Percentiles rank a stretch among this genome's conserved stretches.
Evolutionary conservation across 2,888 invertebrate species (phyloP).

Genomic region (Rhabditoides inermis): DNA sequence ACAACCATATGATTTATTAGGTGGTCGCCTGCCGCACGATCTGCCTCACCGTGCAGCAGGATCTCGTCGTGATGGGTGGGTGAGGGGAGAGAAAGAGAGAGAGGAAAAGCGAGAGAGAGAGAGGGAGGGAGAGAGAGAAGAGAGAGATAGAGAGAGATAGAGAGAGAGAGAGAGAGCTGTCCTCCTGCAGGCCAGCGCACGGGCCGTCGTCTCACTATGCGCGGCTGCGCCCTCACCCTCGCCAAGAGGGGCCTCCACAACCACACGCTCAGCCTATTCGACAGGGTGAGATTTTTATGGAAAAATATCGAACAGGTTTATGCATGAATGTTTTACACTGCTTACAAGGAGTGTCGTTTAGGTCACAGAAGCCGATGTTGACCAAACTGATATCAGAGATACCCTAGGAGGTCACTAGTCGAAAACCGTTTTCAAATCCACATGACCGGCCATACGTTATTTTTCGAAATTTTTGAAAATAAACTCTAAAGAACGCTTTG

Average conservation of each 20-base stretch:
- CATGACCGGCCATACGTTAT: too few relatives aligned
- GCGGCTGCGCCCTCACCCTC: conserved; percentile 45
- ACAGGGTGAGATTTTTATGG: conserved; percentile 48
- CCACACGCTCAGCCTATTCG: conserved; percentile 47
- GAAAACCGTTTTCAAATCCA: too few relatives aligned
- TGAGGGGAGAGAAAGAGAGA: background rate
- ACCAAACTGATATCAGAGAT: too few relatives aligned
- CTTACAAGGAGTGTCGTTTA: background rate
- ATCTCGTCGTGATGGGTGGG: conserved; percentile 43
- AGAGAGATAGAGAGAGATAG: background rate
- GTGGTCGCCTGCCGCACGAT: conserved; percentile 44
- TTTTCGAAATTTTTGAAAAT: too few relatives aligned
- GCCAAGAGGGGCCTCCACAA: conserved; percentile 42
- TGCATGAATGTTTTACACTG: background rate
- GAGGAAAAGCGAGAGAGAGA: background rate
- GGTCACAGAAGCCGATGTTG: background rate
- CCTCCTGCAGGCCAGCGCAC: conserved; percentile 40
- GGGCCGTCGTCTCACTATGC: conserved; percentile 44
- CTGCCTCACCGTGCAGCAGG: conserved; percentile 48
- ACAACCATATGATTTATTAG: background rate
- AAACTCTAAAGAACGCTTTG: too few relatives aligned
- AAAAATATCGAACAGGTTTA: conserved; percentile 2
- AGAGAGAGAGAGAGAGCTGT: background rate
- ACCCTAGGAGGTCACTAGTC: too few relatives aligned
- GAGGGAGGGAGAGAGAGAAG: background rate